Conservation (phyloP, 2,888 invertebrate genomes). For the Mesopsocus fuscifrons region DNA sequence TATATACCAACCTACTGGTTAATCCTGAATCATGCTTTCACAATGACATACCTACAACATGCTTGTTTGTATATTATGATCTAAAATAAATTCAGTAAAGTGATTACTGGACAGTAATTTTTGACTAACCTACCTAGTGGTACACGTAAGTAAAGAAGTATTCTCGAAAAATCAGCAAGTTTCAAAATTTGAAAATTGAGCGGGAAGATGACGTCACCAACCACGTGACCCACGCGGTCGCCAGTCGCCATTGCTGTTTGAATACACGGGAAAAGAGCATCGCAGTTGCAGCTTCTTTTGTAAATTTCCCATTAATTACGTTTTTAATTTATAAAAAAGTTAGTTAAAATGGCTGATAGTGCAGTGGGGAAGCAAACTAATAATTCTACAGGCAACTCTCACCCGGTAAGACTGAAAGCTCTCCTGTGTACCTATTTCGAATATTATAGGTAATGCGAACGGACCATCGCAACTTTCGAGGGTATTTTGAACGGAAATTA, state of each 20-base stretch:
- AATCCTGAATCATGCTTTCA: too few species aligned
- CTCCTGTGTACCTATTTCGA: not conserved
- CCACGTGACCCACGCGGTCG: slow-evolving; percentile 9
- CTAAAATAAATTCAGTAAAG: too few species aligned
- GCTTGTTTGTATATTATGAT: too few species aligned
- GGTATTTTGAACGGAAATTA: slow-evolving; percentile 1
- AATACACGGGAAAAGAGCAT: not conserved
- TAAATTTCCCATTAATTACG: not conserved
- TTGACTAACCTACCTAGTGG: too few species aligned
- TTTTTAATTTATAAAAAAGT: slow-evolving; percentile 1
- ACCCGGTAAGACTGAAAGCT: slow-evolving; percentile 1
- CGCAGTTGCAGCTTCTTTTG: not conserved
- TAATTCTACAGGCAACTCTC: slow-evolving; percentile 6
- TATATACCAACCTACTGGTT: too few species aligned
- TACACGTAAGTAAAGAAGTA: too few species aligned
- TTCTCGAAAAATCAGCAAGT: not conserved
- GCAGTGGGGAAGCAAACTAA: slow-evolving; percentile 2
- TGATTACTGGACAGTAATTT: too few species aligned
- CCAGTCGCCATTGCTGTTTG: slow-evolving; percentile 7
- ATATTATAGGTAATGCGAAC: not conserved
- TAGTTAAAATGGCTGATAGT: slow-evolving; percentile 5
- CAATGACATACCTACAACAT: too few species aligned
- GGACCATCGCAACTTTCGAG: not conserved
- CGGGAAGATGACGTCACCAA: slow-evolving; percentile 1
- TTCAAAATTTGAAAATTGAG: not conserved